A percentile compares a stretch with the other conserved stretches of the same genome.
Conservation (phyloP, 2,888 invertebrate species). For the Tenthredo scrophulariae region DNA sequence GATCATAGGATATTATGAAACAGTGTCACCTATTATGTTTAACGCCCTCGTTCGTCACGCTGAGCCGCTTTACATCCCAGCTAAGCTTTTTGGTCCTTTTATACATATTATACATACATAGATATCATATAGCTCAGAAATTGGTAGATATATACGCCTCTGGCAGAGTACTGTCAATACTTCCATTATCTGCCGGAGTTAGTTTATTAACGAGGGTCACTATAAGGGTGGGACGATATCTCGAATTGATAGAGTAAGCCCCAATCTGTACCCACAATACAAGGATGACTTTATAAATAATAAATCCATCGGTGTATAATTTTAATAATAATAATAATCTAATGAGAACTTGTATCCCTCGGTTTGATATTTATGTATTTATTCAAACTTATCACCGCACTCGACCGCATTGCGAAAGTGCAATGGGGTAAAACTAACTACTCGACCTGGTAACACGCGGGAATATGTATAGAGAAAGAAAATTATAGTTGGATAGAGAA, state of each 20-base stretch:
- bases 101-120: background rate
- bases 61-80: conserved; percentile 5
- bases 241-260: background rate
- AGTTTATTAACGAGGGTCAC: conserved; percentile 1
- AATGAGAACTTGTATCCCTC: background rate
- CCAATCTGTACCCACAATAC: background rate
- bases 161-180: background rate
- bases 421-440: background rate
- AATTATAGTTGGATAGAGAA: conserved; percentile 1
- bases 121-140: background rate
- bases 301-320: background rate
- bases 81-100: conserved; percentile 22
- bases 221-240: background rate
- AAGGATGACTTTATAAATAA: background rate
- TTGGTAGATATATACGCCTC: background rate
- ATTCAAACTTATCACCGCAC: background rate
- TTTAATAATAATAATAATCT: background rate
- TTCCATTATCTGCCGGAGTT: background rate
- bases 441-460: background rate
- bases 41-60: conserved; percentile 18
- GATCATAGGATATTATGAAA: conserved; percentile 39
- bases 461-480: background rate
- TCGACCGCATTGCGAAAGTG: background rate
- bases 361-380: background rate
- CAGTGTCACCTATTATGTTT: conserved; percentile 25